These are phyloP conservation scores for Limnephilus lunatus DNA, from an alignment of 2,888 invertebrate species.

Conservation along the genomic window DNA sequence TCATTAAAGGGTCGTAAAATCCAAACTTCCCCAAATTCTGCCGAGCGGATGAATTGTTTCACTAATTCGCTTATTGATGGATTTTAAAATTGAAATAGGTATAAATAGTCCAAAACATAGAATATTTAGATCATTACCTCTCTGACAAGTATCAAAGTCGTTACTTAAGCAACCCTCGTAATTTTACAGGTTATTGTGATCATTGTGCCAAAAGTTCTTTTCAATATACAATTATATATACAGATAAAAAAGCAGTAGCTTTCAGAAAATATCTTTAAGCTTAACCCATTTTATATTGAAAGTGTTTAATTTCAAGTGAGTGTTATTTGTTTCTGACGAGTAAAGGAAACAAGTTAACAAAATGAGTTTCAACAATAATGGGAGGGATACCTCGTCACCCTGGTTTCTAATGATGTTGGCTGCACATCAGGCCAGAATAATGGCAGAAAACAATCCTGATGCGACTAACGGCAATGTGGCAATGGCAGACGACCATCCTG, in stretches of 20 bases:
- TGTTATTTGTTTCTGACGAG: neutral
- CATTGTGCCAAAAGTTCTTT: neutral
- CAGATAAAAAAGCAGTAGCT: neutral
- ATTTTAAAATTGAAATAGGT: no score
- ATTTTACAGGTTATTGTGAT: neutral
- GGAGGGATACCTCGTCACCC: neutral
- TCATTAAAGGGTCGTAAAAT: no score
- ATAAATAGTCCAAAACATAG: no score
- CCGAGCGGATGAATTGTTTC: no score
- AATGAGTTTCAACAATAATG: neutral
- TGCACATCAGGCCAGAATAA: neutral
- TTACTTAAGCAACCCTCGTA: neutral
- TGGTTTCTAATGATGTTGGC: neutral
- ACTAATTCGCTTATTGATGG: no score
- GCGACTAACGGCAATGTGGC: no score
- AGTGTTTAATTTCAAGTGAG: neutral
- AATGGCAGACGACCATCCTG: no score
- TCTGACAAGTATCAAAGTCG: no score
- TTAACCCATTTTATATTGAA: neutral
- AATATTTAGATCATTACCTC: neutral
- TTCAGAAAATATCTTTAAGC: neutral
- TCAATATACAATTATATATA: neutral
- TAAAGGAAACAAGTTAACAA: neutral
- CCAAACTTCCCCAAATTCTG: no score
- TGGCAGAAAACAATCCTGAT: neutral